These are phyloP conservation scores for Aethina tumida DNA, from an alignment of 1,140 invertebrate genomes.

Conservation along the genomic window DNA sequence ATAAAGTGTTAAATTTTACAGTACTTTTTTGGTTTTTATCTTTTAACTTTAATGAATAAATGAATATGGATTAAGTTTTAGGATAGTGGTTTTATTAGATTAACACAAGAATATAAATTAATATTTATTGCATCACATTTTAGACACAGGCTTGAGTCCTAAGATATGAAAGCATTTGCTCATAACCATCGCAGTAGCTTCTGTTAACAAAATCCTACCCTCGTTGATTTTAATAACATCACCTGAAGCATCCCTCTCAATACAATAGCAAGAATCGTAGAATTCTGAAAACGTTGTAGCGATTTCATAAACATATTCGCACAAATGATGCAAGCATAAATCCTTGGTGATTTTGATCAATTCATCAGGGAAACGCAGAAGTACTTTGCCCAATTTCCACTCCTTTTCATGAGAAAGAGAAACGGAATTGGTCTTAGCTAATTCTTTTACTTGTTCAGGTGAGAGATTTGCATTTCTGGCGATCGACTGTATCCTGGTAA, in stretches of 20 bases:
- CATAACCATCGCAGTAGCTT: slow-evolving; percentile 84
- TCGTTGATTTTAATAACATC: slow-evolving; percentile 78
- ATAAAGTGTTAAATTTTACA: too few species aligned
- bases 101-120: too few species aligned
- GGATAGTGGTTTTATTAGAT: too few species aligned
- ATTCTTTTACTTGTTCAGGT: slow-evolving; percentile 44
- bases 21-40: too few species aligned
- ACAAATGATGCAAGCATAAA: slow-evolving; percentile 79
- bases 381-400: slow-evolving; percentile 86
- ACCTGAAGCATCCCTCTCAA: slow-evolving; percentile 77
- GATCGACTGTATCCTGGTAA: slow-evolving; percentile 89
- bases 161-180: slow-evolving; percentile 81
- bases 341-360: slow-evolving; percentile 76
- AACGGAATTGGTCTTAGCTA: slow-evolving; percentile 45
- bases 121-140: too few species aligned
- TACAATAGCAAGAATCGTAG: slow-evolving; percentile 96
- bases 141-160: slow-evolving; percentile 82
- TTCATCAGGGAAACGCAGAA: slow-evolving; percentile 81
- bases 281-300: slow-evolving; percentile 91
- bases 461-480: slow-evolving; percentile 65
- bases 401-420: slow-evolving; percentile 84
- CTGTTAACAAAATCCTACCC: slow-evolving; percentile 81
- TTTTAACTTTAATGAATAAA: too few species aligned
- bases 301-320: slow-evolving; percentile 94
- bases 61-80: too few species aligned